phyloP scores from a whole-genome alignment of 2,113 vertebrate species.

The Drymodes brunneopygia region DNA sequence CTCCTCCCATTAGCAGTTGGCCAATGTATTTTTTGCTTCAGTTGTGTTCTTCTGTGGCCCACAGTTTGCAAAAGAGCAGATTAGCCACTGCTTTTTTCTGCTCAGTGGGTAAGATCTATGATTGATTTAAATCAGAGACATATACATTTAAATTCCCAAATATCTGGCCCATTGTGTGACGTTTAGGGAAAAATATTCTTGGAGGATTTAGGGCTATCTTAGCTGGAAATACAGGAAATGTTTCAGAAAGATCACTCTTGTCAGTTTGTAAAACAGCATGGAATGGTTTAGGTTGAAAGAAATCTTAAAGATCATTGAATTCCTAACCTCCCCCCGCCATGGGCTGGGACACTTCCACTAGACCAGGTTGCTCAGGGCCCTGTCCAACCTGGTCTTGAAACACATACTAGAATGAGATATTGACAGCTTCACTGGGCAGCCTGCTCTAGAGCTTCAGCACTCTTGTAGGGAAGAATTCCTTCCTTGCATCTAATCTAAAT shows the following conservation, averaged over 20 bases:
- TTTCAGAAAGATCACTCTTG: neutral
- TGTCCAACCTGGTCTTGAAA: neutral
- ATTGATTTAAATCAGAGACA: neutral
- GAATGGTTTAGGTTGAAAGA: neutral
- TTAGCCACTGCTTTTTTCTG: neutral
- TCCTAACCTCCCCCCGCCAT: fast-evolving
- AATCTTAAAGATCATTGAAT: neutral
- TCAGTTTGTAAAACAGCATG: neutral
- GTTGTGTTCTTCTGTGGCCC: neutral
- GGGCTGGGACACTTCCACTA: neutral
- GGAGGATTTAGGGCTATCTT: neutral
- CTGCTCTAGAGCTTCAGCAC: neutral
- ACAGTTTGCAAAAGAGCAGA: neutral
- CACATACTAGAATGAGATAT: neutral
- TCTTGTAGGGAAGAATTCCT: neutral
- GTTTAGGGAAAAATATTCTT: neutral
- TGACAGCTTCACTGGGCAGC: neutral
- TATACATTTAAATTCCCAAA: neutral
- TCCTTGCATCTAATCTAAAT: neutral
- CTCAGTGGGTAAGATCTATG: neutral
- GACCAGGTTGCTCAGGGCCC: neutral
- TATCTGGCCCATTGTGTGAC: neutral
- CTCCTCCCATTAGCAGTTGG: neutral
- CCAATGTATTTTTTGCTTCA: neutral
- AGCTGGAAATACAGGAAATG: neutral